These are phyloP conservation scores for Solenodon paradoxus DNA, from an alignment of 2,113 vertebrate species.

Conservation along the genomic window DNA sequence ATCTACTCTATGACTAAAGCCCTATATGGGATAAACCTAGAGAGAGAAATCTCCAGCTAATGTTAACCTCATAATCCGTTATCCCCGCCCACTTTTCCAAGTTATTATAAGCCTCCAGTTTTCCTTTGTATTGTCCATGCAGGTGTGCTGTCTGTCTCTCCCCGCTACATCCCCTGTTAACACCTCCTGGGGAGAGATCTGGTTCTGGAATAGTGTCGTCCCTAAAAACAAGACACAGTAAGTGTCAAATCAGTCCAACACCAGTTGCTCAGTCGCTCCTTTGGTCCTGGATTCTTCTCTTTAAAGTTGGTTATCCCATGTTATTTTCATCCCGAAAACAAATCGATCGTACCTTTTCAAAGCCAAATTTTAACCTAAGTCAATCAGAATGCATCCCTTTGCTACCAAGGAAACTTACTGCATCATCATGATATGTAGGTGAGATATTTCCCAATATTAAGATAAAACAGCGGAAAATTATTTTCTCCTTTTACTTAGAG, in stretches of 20 bases:
- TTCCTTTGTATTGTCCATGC: background rate
- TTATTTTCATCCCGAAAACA: background rate
- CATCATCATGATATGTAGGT: background rate
- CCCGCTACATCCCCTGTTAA: background rate
- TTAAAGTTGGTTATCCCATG: background rate
- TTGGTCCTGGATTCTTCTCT: background rate
- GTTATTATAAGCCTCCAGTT: background rate
- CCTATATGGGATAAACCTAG: background rate
- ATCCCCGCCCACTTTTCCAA: background rate
- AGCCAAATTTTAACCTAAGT: background rate
- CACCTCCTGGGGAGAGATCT: background rate
- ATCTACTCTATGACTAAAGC: background rate
- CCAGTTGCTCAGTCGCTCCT: background rate
- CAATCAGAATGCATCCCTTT: background rate
- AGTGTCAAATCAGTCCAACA: background rate
- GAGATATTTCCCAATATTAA: background rate
- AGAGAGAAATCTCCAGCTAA: background rate
- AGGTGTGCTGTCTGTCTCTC: rapidly evolving
- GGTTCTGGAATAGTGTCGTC: background rate
- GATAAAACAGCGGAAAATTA: background rate
- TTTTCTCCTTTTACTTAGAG: background rate
- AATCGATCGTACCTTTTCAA: background rate
- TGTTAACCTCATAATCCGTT: background rate
- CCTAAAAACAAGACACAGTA: background rate
- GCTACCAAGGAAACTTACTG: background rate